Evolutionary conservation across 2,113 vertebrate species (phyloP), one percentile per base, ranked within the genome.

Genomic region (Pipra filicauda): DNA sequence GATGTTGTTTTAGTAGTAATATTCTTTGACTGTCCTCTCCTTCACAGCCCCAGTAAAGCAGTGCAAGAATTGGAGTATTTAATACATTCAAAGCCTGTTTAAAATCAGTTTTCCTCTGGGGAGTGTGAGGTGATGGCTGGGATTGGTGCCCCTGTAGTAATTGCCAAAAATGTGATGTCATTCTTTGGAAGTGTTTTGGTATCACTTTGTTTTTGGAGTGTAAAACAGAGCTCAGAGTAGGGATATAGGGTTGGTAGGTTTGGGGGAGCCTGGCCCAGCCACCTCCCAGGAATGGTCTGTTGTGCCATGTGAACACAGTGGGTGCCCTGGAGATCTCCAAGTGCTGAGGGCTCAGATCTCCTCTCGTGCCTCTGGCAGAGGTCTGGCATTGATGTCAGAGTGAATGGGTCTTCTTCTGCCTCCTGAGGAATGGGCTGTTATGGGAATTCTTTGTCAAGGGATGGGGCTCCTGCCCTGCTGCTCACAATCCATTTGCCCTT

Each of bases 371-470:
- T 2, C 26, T 26, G 15, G 43, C 28, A 44, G 27, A 67, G 48
- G 28, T 57, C 35, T 49, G 24, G 7, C 43, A 33, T 15, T 8
- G 22, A 6, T 54, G 31, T 23, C 3, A 1, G 23, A 62, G 30
- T 1, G 2, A 43, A n/a, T 3, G 13, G 31, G 55, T 44, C 51
- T 43, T 37, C 48, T 37, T 41, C 30, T 75, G 17, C 51, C 46
- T 51, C 14, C 31, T 57, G 49, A 37, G 61, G 15, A 61, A 18
- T 14, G 61, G 8, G 11, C 8, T 41, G 61, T 27, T 46, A 14
- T 9, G 8, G 6, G 21, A 54, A 18, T 26, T 78, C 6, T 9
- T 12, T n/a, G 33, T 35, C 41, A 70, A 43, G 35, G 0, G 0
- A 8, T 7, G 37, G 12, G 6, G 2, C 17, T 78, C 15, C 10